Conservation (phyloP, 2,797 vertebrate species). For the Tangara arthus region DNA sequence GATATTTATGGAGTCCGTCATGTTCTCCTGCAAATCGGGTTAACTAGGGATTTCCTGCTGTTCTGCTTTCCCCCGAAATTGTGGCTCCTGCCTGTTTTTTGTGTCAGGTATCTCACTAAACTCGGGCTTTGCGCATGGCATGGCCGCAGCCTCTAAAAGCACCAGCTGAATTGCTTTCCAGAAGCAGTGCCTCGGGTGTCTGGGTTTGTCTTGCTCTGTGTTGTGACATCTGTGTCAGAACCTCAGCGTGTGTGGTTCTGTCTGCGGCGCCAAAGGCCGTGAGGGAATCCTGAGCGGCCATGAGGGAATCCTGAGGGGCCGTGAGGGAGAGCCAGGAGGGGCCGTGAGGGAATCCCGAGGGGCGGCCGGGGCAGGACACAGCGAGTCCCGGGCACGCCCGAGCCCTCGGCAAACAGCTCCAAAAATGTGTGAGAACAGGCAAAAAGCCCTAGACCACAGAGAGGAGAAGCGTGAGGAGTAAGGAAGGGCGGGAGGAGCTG, state of each 20-base stretch:
- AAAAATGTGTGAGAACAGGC: accelerated
- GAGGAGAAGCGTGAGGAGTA: not conserved
- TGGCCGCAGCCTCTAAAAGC: not conserved
- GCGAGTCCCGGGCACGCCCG: not conserved
- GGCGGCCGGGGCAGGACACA: not conserved
- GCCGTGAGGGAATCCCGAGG: not conserved
- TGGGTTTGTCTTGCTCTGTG: not conserved
- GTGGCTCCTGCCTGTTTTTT: not conserved
- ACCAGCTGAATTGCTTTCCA: not conserved
- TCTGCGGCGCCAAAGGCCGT: not conserved
- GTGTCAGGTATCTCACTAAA: not conserved
- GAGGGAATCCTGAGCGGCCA: not conserved
- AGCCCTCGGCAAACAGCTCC: not conserved
- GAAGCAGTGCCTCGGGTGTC: not conserved
- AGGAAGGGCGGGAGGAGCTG: accelerated
- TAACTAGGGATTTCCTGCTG: not conserved
- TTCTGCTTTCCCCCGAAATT: not conserved
- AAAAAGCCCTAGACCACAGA: accelerated
- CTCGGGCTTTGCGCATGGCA: accelerated
- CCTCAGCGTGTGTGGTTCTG: not conserved
- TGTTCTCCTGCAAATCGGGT: not conserved
- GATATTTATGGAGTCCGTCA: not conserved
- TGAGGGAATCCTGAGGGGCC: not conserved
- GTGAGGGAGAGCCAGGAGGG: too few species aligned
- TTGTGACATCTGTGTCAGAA: not conserved